Evolutionary conservation across 2,888 invertebrate species (phyloP), one percentile per base, ranked within the genome.

Genomic region (Merodon equestris): DNA sequence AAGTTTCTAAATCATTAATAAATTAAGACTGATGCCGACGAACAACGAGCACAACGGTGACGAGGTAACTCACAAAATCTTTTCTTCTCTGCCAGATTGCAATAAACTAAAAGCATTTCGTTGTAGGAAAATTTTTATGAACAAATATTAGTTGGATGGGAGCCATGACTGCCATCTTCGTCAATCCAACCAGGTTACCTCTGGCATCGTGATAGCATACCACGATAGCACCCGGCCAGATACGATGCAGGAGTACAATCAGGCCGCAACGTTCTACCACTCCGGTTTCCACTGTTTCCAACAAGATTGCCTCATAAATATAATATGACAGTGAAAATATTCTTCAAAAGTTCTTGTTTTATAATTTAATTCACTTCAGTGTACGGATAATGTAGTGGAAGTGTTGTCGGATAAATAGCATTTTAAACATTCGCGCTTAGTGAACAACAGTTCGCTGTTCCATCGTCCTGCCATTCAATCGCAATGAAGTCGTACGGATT

Each of bases 21-120:
- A 79, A 73, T 79, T 74, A 79, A 70, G 68, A 79, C 50, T 64
- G 68, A 74, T 64, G 68, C 68, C 68, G 61, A 56, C 63, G 67
- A 56, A n/a, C 58, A 36, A 40, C 18, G 10, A 67, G 18, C 40
- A 53, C 53, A n/a, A n/a, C n/a, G 13, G 63, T 64, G 64, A 60
- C 44, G 58, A 68, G 54, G 68, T 64, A 60, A 56, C 63, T 72
- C 51, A 45, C 27, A 53, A 48, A 72, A 72, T 48, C 38, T 54
- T 64, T 64, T 53, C 58, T 50, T 45, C 54, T 57, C 44, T 44
- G 3, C 42, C 73, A 58, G 73, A 77, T 72, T 70, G 54, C 45
- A 53, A 79, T 60, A 70, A 74, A 79, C 79, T 79, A 79, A 79
- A 79, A 79, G 79, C 79, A 79, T 79, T 79, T 74, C 64, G 54